Base-by-base conservation (phyloP, 2,888 invertebrate species). In the Sesia apiformis region DNA sequence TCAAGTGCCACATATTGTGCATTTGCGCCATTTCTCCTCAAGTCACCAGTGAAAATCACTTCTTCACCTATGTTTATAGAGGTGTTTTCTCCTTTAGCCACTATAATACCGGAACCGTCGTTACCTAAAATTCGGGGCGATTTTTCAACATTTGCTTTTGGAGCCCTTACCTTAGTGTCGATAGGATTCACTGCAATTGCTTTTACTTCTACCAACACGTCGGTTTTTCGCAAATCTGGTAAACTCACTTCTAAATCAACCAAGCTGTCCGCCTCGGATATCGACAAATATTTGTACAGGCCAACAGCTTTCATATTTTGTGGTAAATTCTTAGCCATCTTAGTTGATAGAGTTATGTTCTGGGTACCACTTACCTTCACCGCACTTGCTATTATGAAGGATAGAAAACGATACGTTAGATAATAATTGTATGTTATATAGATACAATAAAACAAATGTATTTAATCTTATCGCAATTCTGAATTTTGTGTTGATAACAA, bases 261-360 rank as follows among this genome's bases (percentile, higher is more conserved):
- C 3, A 88, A 70, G 60, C 87, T 84, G 38, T 74, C 72, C 1
- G 65, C 58, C 57, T 87, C 79, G 3, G 74, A 61, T 55, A 88
- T 84, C 5, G 86, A 83, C 54, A 87, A 70, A 64, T 87, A 86
- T 70, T 84, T 82, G 58, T 79, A 86, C 23, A 88, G 66, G 4
- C 85, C 88, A 43, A 87, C 84, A 6, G 84, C 87, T 61, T 76
- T 80, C 85, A 88, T 87, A 23, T 74, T 74, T 70, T 75, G 78
- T 6, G 88, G 84, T 58, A 87, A 60, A 51, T 57, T 63, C 54
- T 55, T 62, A 38, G 63, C 58, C 69, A 70, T 70, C n/a, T n/a
- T n/a, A n/a, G n/a, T n/a, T 8, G 46, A 46, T 7, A 7, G n/a
- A 8, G 8, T 8, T 38, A 50, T 49, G 42, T 43, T 38, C 39